phyloP scores from a whole-genome alignment of 2,113 vertebrate species.

The Naja naja region DNA sequence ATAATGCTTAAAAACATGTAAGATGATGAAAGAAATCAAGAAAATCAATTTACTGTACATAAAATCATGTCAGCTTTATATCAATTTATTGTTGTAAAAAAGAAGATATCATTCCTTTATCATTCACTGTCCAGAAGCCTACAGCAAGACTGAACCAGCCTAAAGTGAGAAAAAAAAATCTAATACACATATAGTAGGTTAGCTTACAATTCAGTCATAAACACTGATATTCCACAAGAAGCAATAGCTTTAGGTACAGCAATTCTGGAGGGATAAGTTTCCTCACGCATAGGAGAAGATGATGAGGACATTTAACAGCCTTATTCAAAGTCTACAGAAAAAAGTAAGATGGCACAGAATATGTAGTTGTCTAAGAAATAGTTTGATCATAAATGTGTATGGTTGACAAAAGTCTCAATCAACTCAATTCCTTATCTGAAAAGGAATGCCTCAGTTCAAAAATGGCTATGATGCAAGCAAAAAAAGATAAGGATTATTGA shows the following conservation, averaged over 20 bases:
- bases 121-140: background rate
- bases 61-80: background rate
- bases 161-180: background rate
- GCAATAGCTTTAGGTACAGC: background rate
- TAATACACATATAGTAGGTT: background rate
- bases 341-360: background rate
- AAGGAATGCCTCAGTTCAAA: background rate
- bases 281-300: background rate
- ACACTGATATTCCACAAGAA: background rate
- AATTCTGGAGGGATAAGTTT: background rate
- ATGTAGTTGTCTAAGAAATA: background rate
- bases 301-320: background rate
- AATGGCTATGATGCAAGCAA: background rate
- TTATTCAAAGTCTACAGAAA: background rate
- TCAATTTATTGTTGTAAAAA: background rate
- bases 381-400: background rate
- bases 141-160: background rate
- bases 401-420: background rate
- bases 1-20: background rate
- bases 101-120: background rate
- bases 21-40: background rate
- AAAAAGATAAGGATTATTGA: background rate
- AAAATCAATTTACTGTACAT: background rate
- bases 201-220: background rate
- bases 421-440: background rate